phyloP scores from a whole-genome alignment of 2,113 vertebrate genomes.

The Rhegmatorhina hoffmannsi region DNA sequence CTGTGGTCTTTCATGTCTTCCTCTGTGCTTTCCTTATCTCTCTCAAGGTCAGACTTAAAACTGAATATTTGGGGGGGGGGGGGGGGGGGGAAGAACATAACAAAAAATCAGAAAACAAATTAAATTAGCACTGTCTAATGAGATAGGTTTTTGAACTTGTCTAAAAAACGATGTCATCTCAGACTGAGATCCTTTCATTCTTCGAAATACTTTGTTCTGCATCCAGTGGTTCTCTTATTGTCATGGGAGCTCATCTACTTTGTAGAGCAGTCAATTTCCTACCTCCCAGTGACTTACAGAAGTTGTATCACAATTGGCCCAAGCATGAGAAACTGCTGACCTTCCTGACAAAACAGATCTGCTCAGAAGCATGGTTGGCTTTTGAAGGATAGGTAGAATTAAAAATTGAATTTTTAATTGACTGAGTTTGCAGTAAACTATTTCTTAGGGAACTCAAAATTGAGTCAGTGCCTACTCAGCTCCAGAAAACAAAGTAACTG shows the following conservation, averaged over 20 bases:
- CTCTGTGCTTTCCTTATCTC: not conserved
- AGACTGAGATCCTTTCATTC: not conserved
- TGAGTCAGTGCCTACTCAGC: not conserved
- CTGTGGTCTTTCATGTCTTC: conserved; percentile 6
- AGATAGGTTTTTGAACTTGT: not conserved
- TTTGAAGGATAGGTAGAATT: not conserved
- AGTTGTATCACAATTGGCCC: not conserved
- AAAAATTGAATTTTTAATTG: not conserved
- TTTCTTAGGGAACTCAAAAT: not conserved
- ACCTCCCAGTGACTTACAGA: not conserved
- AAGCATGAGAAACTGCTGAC: not conserved
- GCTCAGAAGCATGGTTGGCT: not conserved
- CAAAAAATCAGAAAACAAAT: not conserved
- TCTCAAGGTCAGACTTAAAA: conserved; percentile 14
- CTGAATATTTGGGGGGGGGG: not conserved
- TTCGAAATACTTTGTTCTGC: not conserved
- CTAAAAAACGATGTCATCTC: not conserved
- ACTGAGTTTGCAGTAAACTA: not conserved
- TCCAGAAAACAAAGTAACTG: not conserved
- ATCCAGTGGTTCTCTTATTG: not conserved
- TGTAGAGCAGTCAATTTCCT: not conserved
- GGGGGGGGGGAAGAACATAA: not conserved
- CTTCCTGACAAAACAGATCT: not conserved
- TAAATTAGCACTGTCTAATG: not conserved
- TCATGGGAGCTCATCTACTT: not conserved